A percentile compares a stretch with the other conserved stretches of the same genome.
phyloP scores from a whole-genome alignment of 1,140 invertebrate genomes.

The Sinella curviseta region DNA sequence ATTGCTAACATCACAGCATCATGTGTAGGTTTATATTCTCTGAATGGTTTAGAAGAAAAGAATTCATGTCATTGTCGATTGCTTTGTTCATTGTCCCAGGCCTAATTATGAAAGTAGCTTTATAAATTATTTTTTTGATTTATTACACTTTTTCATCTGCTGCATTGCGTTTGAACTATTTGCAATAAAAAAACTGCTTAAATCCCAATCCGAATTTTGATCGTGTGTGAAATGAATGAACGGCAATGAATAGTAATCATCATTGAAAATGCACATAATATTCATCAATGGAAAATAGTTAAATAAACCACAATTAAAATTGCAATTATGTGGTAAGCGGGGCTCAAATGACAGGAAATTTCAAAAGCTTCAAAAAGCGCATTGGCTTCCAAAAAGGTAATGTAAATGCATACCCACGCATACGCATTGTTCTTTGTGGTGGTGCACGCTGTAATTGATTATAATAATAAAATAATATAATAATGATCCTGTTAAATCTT shows the following conservation, averaged over 20 bases:
- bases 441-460: background rate
- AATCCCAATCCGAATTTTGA: no score
- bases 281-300: background rate
- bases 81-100: background rate
- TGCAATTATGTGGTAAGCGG: background rate
- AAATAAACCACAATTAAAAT: background rate
- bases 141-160: background rate
- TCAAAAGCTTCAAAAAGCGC: background rate
- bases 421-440: background rate
- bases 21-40: background rate
- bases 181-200: no score
- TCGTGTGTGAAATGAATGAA: no score
- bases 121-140: background rate
- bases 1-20: background rate
- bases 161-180: no score
- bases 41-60: background rate
- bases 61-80: slow-evolving; percentile 23
- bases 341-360: background rate
- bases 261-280: no score
- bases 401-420: background rate
- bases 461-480: no score
- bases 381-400: background rate
- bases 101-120: background rate
- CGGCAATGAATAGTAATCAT: no score
- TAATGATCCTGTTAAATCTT: no score